phyloP scores from a whole-genome alignment of 2,888 invertebrate species.

The Baccha elongata region DNA sequence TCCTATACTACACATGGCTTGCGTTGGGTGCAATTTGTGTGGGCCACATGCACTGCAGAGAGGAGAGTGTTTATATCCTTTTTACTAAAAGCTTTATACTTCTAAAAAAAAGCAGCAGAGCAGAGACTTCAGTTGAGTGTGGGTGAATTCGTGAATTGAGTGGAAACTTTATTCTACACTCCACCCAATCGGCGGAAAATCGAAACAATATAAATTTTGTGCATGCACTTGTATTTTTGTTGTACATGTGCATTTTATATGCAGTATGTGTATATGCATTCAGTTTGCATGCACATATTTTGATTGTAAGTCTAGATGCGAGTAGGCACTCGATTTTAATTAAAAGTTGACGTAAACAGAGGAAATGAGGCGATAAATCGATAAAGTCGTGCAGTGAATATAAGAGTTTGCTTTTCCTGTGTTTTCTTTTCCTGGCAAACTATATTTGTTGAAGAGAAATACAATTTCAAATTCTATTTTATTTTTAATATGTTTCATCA shows the following conservation, averaged over 20 bases:
- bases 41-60: conserved; percentile 30
- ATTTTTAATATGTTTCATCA: neutral
- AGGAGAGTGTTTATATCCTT: conserved; percentile 66
- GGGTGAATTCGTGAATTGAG: conserved; percentile 65
- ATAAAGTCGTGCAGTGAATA: conserved; percentile 68
- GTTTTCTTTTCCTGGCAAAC: conserved; percentile 44
- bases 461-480: conserved; percentile 31
- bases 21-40: neutral
- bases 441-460: conserved; percentile 20
- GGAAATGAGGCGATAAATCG: conserved; percentile 74
- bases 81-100: conserved; percentile 54
- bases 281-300: neutral
- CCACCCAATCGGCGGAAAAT: conserved; percentile 69
- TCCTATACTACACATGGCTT: conserved; percentile 48
- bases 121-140: conserved; percentile 6
- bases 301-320: conserved; percentile 28
- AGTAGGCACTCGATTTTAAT: conserved; percentile 70
- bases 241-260: conserved; percentile 6
- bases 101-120: neutral
- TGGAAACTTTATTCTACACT: too few relatives aligned
- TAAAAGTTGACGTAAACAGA: conserved; percentile 74
- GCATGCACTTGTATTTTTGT: conserved; percentile 59
- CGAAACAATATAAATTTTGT: conserved; percentile 71
- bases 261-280: neutral
- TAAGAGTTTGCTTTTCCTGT: conserved; percentile 45